Percentiles rank a stretch among this genome's conserved stretches.
These are phyloP conservation scores for Entomobrya multifasciata DNA, from an alignment of 2,888 invertebrate species.

Conservation along the genomic window DNA sequence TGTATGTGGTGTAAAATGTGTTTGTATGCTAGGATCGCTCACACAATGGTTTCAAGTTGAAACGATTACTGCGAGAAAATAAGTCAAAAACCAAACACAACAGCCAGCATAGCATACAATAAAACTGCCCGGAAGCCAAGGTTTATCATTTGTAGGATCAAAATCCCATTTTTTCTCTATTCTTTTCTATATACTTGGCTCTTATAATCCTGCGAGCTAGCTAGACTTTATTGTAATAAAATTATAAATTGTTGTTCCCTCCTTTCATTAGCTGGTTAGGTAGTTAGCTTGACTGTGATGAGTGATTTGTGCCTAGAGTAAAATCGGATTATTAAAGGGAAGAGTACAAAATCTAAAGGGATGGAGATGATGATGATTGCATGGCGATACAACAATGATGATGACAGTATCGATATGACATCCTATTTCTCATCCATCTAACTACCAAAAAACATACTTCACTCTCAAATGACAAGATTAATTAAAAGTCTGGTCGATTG, in stretches of 20 bases:
- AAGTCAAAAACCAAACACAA: slow-evolving; percentile 27
- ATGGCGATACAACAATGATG: too few species aligned
- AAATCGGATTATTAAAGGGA: slow-evolving; percentile 46
- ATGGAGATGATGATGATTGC: slow-evolving; percentile 5
- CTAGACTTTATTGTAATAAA: neutral
- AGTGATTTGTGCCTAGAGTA: slow-evolving; percentile 62
- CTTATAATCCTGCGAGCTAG: neutral
- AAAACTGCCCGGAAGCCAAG: slow-evolving; percentile 52
- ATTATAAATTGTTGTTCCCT: neutral
- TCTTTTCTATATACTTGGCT: slow-evolving; percentile 1
- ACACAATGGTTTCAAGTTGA: too few species aligned
- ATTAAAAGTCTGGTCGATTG: slow-evolving; percentile 58
- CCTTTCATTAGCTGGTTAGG: slow-evolving; percentile 39
- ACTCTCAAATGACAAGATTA: slow-evolving; percentile 65
- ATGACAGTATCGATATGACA: slow-evolving; percentile 29
- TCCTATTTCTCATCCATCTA: slow-evolving; percentile 23
- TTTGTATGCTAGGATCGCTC: too few species aligned
- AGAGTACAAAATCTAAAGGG: neutral
- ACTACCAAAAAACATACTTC: slow-evolving; percentile 14
- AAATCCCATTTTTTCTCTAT: slow-evolving; percentile 17
- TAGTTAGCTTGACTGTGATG: slow-evolving; percentile 39
- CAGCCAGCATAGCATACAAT: neutral
- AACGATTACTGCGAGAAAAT: slow-evolving; percentile 1
- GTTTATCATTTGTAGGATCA: slow-evolving; percentile 25
- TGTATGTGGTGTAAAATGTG: too few species aligned